Conservation (phyloP, 2,113 vertebrate genomes). For the Sardina pilchardus region DNA sequence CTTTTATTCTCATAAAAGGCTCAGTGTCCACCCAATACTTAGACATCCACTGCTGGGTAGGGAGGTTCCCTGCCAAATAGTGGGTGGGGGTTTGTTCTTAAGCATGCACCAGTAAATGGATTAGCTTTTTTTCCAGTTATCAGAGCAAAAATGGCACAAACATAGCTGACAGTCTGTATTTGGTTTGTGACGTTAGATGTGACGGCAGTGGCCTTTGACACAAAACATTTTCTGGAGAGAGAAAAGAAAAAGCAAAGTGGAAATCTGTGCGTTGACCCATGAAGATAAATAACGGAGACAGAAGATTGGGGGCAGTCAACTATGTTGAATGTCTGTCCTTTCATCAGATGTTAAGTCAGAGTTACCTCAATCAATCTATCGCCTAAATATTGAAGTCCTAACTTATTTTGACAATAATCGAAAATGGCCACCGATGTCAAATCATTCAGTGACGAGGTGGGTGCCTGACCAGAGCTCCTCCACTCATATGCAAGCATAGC, state of each 20-base stretch:
- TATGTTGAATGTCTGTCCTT: not conserved
- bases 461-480: not conserved
- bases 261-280: not conserved
- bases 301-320: not conserved
- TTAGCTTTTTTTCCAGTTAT: not conserved
- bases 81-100: not conserved
- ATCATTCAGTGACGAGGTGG: not conserved
- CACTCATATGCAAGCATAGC: not conserved
- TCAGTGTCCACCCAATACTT: not conserved
- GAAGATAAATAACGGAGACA: not conserved
- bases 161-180: not conserved
- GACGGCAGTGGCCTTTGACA: not conserved
- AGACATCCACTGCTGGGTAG: not conserved
- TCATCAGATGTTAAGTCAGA: not conserved
- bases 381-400: not conserved
- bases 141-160: not conserved
- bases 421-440: not conserved
- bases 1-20: not conserved
- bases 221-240: not conserved
- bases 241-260: not conserved
- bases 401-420: not conserved
- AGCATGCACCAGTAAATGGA: not conserved
- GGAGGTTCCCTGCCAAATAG: not conserved
- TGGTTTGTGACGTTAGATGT: not conserved
- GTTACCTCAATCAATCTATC: not conserved